phyloP scores from a whole-genome alignment of 2,113 vertebrate species.

The Brachyhypopomus gauderio region DNA sequence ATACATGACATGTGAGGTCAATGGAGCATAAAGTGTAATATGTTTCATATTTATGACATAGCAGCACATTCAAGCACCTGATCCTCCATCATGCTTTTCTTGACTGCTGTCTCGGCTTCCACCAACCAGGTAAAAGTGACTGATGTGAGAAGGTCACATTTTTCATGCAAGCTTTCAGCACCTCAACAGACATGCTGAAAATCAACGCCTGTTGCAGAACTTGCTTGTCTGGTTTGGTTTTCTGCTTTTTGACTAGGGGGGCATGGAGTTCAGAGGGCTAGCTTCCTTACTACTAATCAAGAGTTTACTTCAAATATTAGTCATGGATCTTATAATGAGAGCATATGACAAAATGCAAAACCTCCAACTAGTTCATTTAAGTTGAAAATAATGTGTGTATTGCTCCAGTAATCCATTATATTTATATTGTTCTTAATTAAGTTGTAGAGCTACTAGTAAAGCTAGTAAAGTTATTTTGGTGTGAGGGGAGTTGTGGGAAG shows the following conservation, averaged over 20 bases:
- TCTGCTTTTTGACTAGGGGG: slow-evolving; percentile 1
- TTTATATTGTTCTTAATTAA: too few relatives aligned
- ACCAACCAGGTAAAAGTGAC: neutral
- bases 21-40: too few relatives aligned
- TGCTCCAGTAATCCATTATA: too few relatives aligned
- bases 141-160: slow-evolving; percentile 6
- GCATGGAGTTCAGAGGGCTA: neutral
- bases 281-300: slow-evolving; percentile 4
- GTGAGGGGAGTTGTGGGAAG: neutral
- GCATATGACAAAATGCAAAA: too few relatives aligned
- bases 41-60: too few relatives aligned
- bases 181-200: neutral
- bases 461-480: neutral
- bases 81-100: too few relatives aligned
- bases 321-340: neutral
- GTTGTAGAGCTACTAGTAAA: too few relatives aligned
- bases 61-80: too few relatives aligned
- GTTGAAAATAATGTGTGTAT: too few relatives aligned
- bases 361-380: too few relatives aligned
- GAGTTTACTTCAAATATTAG: slow-evolving; percentile 13
- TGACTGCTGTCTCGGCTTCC: too few relatives aligned
- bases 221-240: slow-evolving; percentile 24
- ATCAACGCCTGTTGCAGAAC: slow-evolving; percentile 8
- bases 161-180: neutral
- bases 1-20: neutral